Evolutionary conservation across 2,888 invertebrate species (phyloP).

Genomic region (Helleia helle): DNA sequence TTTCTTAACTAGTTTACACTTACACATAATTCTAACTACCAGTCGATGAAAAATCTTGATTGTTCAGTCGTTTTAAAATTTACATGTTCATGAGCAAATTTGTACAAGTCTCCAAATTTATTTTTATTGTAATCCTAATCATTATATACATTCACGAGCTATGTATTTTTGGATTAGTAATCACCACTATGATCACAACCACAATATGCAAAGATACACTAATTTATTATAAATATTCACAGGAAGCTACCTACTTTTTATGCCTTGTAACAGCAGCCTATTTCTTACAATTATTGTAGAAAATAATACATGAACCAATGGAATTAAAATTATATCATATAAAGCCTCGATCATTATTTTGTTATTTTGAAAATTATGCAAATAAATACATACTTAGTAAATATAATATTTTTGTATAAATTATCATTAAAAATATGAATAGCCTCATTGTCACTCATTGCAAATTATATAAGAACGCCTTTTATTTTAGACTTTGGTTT

Average conservation of each 20-base stretch:
- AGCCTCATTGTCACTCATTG: no score
- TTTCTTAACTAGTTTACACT: slow-evolving; percentile 18
- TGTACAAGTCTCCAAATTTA: slow-evolving; percentile 70
- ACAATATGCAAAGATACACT: slow-evolving; percentile 49
- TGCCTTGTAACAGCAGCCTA: slow-evolving; percentile 18
- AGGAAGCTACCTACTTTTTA: slow-evolving; percentile 23
- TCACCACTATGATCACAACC: slow-evolving; percentile 70
- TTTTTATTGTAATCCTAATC: slow-evolving; percentile 50
- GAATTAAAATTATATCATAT: no score
- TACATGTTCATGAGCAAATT: slow-evolving; percentile 64
- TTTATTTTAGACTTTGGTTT: no score
- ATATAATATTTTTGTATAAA: no score
- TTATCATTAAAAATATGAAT: no score
- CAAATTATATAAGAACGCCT: no score
- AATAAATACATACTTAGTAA: no score
- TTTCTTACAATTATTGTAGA: no score
- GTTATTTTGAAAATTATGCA: no score
- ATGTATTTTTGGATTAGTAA: slow-evolving; percentile 64
- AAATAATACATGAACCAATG: no score
- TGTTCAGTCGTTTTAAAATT: slow-evolving; percentile 67
- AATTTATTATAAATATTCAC: slow-evolving; percentile 27
- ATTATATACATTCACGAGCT: slow-evolving; percentile 48
- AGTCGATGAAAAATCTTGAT: slow-evolving; percentile 63
- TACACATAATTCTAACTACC: slow-evolving; percentile 44
- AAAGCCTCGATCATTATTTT: no score